Evolutionary conservation across 2,888 invertebrate genomes (phyloP), one percentile per base, ranked within the genome.

Genomic region (Hyposoter dolosus): DNA sequence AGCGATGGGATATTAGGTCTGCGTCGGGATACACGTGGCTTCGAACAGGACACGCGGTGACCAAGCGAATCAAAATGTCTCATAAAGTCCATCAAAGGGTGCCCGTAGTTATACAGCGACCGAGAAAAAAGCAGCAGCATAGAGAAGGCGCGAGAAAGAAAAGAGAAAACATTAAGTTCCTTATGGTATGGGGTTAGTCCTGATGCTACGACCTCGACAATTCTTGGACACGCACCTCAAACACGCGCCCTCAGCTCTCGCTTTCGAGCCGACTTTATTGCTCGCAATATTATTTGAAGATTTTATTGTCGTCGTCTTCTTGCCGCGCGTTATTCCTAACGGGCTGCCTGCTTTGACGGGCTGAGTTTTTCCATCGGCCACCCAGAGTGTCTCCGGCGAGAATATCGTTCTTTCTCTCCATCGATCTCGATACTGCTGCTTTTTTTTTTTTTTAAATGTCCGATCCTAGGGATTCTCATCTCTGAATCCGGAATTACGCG

Each of bases 221-320:
- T 82, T 85, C 63, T 66, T 56, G 71, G 77, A 83, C 79, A 69
- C 78, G 82, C 82, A 74, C 68, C 72, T 75, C 68, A 68, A 82
- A 84, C 76, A 83, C 80, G 76, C 83, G 75, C 50, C 80, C 71
- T 28, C 5, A 69, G 77, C 45, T 81, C 66, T 68, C 68, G 84
- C 74, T 81, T 32, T 15, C 40, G 40, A 45, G 63, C 82, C 66
- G 69, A 80, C 87, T 91, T 90, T 90, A 91, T 91, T 90, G 90
- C 90, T 89, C 89, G 90, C 89, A 89, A 92, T 92, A 91, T 92
- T 92, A 91, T 92, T 92, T 89, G 90, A 90, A 89, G 90, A 91
- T 90, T 92, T 92, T 92, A 92, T 91, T 87, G 90, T 91, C 90
- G 88, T 84, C 65, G 56, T 84, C 78, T 80, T 74, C 87, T 66